Percentiles rank a stretch among this genome's conserved stretches.
These are phyloP conservation scores for Micoletzkya japonica DNA, from an alignment of 2,888 invertebrate genomes.

Conservation along the genomic window DNA sequence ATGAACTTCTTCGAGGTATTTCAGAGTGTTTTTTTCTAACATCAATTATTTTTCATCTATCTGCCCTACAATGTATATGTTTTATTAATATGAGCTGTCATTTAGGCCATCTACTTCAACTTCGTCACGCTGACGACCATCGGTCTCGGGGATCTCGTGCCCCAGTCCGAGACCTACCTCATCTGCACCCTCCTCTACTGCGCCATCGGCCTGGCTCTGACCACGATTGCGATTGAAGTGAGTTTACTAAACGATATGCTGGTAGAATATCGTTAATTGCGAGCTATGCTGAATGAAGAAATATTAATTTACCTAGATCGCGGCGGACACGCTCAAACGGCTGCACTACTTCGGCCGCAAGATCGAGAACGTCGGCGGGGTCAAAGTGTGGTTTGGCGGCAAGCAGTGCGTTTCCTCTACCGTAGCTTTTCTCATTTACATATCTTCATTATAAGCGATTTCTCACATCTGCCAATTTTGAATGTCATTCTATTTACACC, in stretches of 20 bases:
- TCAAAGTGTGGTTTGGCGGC: slow-evolving; percentile 61
- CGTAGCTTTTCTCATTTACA: too few relatives aligned
- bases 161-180: slow-evolving; percentile 45
- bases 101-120: slow-evolving; percentile 59
- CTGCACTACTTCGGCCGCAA: slow-evolving; percentile 61
- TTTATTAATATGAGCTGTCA: background rate
- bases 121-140: slow-evolving; percentile 60
- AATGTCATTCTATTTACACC: too few relatives aligned
- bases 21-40: background rate
- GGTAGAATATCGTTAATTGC: too few relatives aligned
- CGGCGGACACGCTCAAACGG: slow-evolving; percentile 56
- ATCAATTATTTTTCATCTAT: background rate
- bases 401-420: slow-evolving; percentile 48
- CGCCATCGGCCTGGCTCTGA: slow-evolving; percentile 57
- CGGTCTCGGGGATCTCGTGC: slow-evolving; percentile 59
- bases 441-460: too few relatives aligned
- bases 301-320: too few relatives aligned
- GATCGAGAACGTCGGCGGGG: slow-evolving; percentile 57
- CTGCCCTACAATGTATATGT: background rate
- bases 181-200: slow-evolving; percentile 54
- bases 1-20: slow-evolving; percentile 54
- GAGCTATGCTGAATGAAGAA: too few relatives aligned
- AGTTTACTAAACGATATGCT: background rate
- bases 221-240: slow-evolving; percentile 56
- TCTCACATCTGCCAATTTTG: background rate